Evolutionary conservation across 2,888 invertebrate species (phyloP), one percentile per base, ranked within the genome.

Genomic region (Lydus trimaculatus): DNA sequence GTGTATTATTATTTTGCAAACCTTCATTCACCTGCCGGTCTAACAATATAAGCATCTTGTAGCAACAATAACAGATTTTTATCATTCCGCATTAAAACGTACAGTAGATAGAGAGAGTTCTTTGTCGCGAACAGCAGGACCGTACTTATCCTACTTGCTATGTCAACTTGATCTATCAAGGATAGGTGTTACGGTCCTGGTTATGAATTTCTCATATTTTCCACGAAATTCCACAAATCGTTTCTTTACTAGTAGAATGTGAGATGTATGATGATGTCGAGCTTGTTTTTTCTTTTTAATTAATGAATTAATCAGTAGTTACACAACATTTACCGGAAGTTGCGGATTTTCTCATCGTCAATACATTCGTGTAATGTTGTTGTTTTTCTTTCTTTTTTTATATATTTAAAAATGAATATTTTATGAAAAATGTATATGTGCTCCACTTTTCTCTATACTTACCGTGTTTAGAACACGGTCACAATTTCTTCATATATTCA

Each of bases 401-500:
- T 43, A n/a, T 43, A 39, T 39, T 7, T 48, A 48, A 9, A 48
- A 20, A 48, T 43, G n/a, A n/a, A n/a, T 43, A n/a, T 64, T 70
- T 58, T 63, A 31, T 36, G 56, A 61, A 56, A 69, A 61, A 63
- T 66, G 72, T 62, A 72, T 70, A 66, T 43, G n/a, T 77, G 77
- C 72, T 75, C 77, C 61, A 77, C 75, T 77, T 77, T 76, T 77
- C 72, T 62, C 74, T 79, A 76, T 76, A n/a, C n/a, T n/a, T n/a
- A n/a, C n/a, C n/a, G 76, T 78, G 79, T 77, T 76, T 43, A 78
- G 76, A 76, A 78, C 73, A 76, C 74, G 76, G 76, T 75, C 76
- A 75, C 74, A 74, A 76, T 78, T 78, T 76, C 76, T 78, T 76
- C 75, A 78, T 76, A 76, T 73, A 79, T 80, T 80, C 80, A 81